Evolutionary conservation across 2,888 invertebrate species (phyloP).

Genomic region (Lapara coniferarum): DNA sequence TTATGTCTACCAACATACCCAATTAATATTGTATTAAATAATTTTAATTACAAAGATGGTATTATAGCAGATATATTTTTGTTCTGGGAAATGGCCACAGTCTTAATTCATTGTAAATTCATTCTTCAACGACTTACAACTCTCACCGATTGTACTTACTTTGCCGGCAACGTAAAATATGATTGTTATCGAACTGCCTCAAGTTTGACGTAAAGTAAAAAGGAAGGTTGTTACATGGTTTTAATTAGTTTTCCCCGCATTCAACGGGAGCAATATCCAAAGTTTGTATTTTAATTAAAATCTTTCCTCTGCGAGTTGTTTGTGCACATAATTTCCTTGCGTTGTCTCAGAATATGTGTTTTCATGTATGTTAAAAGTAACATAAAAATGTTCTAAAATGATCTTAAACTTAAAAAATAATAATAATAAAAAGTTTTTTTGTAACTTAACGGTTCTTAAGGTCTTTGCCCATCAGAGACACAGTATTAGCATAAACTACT

Average conservation of each 20-base stretch:
- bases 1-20: no score
- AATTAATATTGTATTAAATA: no score
- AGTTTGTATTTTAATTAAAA: constrained; percentile 27
- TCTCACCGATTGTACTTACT: not conserved
- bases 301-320: constrained; percentile 1
- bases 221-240: constrained; percentile 11
- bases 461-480: no score
- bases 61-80: no score
- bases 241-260: constrained; percentile 19
- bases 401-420: no score
- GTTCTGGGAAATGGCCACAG: no score
- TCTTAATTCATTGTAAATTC: no score
- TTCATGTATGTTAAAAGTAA: constrained; percentile 6
- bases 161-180: not conserved
- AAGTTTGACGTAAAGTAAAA: not conserved
- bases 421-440: no score
- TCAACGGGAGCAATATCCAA: constrained; percentile 3
- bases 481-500: no score
- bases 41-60: no score
- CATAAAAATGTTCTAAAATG: not conserved
- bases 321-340: constrained; percentile 8
- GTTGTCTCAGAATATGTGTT: constrained; percentile 6
- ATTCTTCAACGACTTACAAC: not conserved
- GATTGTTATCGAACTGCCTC: not conserved
- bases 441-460: no score